Evolutionary conservation across 2,888 invertebrate genomes (phyloP), one percentile per base, ranked within the genome.

Genomic region (Podabrus alpinus): DNA sequence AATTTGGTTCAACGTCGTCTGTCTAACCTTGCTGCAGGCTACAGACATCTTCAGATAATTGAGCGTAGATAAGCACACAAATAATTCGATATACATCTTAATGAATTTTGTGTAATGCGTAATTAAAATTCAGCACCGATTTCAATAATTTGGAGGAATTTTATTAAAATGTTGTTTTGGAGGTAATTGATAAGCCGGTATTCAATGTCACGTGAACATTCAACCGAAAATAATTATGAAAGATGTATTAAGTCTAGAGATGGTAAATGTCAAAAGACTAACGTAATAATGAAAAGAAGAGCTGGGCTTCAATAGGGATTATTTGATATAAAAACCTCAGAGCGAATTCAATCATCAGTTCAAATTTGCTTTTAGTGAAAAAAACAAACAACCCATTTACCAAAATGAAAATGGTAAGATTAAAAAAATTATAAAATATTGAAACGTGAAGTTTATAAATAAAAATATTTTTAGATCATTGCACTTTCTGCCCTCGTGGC

Each of bases 211-310:
- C 67, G 73, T 81, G 81, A 81, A 82, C 81, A 80, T 81, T 77
- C 79, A 78, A 78, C 77, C 78, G 74, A 79, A 80, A 82, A 81
- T 80, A 77, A 79, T 80, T 81, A 80, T 7, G 45, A 45, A 45
- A 81, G 80, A 80, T 81, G 82, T 80, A 79, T 79, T 76, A 76
- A 75, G 71, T 59, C 77, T 45, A 45, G 81, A 77, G 81, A 82
- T 79, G 81, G 81, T 80, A 83, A 83, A 83, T 82, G 83, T 82
- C 83, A 83, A 75, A 75, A 74, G 76, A 75, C 68, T 76, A 73
- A 77, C 69, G 77, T 75, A 72, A 78, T 70, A 78, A 79, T 77
- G 73, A 78, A 74, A 76, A 74, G 60, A 70, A 76, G 72, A 76
- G 76, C 66, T 70, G 68, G 68, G 72, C 76, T 74, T 73, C 74